Evolutionary conservation across 2,113 vertebrate species (phyloP).

Genomic region (Oreochromis tanganicae): DNA sequence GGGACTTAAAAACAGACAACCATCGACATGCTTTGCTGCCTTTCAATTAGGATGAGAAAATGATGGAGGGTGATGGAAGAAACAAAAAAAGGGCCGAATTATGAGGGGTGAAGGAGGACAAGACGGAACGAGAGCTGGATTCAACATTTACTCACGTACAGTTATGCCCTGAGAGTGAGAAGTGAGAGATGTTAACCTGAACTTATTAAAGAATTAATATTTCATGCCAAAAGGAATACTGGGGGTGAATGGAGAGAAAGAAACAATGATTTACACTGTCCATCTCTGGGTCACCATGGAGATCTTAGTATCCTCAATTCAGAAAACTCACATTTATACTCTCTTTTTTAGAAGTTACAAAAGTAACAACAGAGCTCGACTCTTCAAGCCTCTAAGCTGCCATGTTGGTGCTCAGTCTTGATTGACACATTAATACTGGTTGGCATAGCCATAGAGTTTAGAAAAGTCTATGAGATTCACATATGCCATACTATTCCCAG

Average conservation of each 20-base stretch:
- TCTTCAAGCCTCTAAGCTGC: neutral
- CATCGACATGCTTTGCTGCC: neutral
- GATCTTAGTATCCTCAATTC: neutral
- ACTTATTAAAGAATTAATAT: slow-evolving; percentile 66
- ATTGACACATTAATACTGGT: neutral
- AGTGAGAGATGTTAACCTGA: slow-evolving; percentile 24
- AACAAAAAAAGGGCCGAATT: neutral
- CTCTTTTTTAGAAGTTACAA: neutral
- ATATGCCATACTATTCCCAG: neutral
- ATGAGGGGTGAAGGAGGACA: neutral
- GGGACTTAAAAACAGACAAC: neutral
- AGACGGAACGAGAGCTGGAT: neutral
- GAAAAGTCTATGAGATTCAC: neutral
- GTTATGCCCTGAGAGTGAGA: neutral
- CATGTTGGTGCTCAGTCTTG: neutral
- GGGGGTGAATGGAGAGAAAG: neutral
- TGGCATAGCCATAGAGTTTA: neutral
- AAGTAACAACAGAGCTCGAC: neutral
- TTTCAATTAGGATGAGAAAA: neutral
- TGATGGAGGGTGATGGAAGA: neutral
- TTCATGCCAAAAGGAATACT: slow-evolving; percentile 38
- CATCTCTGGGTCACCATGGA: neutral
- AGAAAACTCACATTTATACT: neutral
- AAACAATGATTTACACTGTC: neutral
- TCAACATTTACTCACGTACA: neutral